Base-by-base conservation (phyloP, 2,113 vertebrate species). In the Coregonus clupeaformis region DNA sequence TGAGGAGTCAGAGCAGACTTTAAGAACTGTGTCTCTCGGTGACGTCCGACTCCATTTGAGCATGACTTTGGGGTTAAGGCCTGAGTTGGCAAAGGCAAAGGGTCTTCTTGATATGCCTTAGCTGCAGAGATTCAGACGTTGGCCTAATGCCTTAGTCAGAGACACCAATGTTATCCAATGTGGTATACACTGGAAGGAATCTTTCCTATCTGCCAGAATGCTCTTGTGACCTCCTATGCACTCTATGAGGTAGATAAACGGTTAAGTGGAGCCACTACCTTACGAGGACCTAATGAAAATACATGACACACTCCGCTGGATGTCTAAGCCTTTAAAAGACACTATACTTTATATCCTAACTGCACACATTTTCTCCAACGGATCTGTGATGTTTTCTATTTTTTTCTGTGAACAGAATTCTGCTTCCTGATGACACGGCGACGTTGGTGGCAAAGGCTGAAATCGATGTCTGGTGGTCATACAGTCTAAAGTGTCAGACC, bases 301-400 rank as follows among this genome's bases (percentile, higher is more conserved):
- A 63, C 60, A 72, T 62, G 4, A 22, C 18, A 20, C 18, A 18
- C 72, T 73, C 42, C 18, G 16, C n/a, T 14, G n/a, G 27, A 62
- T 11, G 6, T 74, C 30, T 52, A 24, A 18, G 27, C 20, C 30
- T 42, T 49, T 42, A 62, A 67, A 49, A 62, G 2, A 29, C 25
- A 30, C 42, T n/a, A 22, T 27, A 24, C 22, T n/a, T 16, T 30
- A 72, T 78, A 72, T 78, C 57, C 68, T 60, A 72, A 73, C 76
- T 78, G 49, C 69, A 30, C 24, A 77, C 65, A 60, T 68, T 45
- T 27, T 4, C 3, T 13, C 49, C 30, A 20, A 7, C 20, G 3
- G 20, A 52, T 52, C 57, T 22, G 18, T 60, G 57, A 5, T 3
- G 42, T 29, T 74, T 29, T 20, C 18, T 57, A 27, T 32, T 60